Base-by-base conservation (phyloP, 2,888 invertebrate species). In the Sphaerophoria rueppellii region DNA sequence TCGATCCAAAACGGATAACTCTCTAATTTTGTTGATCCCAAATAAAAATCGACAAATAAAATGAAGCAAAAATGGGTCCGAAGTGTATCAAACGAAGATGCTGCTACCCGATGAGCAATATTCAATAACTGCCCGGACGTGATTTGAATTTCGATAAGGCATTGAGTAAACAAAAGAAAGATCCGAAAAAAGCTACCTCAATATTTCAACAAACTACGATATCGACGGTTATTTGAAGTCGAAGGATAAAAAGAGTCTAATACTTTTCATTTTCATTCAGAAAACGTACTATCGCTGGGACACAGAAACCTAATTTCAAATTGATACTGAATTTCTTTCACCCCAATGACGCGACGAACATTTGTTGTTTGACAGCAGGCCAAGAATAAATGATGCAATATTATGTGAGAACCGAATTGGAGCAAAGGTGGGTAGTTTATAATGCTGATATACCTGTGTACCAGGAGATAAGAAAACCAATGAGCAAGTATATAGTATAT, bases 51-150 rank as follows among this genome's bases (percentile, higher is more conserved):
- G 58, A 69, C 63, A 54, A 52, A 67, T 79, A 85, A 85, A 81
- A 85, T 80, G 76, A 81, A 85, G 81, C 81, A 72, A 80, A 85
- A 85, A 85, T 69, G 81, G 72, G 60, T 48, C 67, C 43, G 75
- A 85, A 85, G 81, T 85, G 76, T 85, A 81, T 85, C 76, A 76
- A 83, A 81, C 72, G 80, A 85, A 85, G 83, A 85, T 69, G 80
- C 24, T 24, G 24, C 76, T 80, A 37, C 35, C 80, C 81, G 80
- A 85, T 81, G 83, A 85, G 83, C 83, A 75, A 72, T 81, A 85
- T 85, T 85, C 83, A 85, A 85, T 85, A 85, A 85, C 83, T 85
- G 83, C 76, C 48, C 60, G 75, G 43, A 85, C 83, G 83, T 85
- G 83, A 72, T 76, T 61, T 34, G 81, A 76, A 85, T 85, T 69